Evolutionary conservation across 2,888 invertebrate species (phyloP).

Genomic region (Rhogogaster chlorosoma): DNA sequence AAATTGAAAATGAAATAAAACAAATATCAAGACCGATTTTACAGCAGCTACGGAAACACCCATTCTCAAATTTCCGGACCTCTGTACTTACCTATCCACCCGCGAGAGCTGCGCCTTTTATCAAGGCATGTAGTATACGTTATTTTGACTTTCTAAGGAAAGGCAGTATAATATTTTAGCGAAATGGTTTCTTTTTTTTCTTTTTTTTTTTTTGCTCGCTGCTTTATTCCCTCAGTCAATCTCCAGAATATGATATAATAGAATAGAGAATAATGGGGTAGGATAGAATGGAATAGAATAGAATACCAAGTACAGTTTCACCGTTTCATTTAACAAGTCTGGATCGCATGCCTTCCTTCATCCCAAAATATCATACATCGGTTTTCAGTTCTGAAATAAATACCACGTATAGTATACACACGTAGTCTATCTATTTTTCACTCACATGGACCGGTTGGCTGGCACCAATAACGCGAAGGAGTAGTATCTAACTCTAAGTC

Average conservation of each 20-base stretch:
- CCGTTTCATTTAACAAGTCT: neutral
- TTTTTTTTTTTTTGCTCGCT: neutral
- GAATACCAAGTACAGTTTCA: neutral
- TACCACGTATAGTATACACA: neutral
- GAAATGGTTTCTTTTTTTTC: neutral
- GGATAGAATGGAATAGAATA: neutral
- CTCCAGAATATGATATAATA: neutral
- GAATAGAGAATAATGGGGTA: neutral
- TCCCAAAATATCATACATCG: neutral
- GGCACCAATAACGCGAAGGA: constrained; percentile 14
- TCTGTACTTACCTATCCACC: neutral
- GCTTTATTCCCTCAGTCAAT: neutral
- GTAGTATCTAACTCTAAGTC: neutral
- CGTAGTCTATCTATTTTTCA: constrained; percentile 18
- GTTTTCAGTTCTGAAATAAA: neutral
- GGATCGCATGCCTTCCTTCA: neutral
- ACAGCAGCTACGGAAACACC: neutral
- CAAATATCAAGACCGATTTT: neutral
- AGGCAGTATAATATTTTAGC: neutral
- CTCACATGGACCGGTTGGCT: neutral
- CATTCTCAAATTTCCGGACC: neutral
- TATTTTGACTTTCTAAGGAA: neutral
- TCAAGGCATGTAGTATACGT: neutral
- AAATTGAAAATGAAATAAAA: neutral
- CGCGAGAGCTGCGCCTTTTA: neutral